Conservation (phyloP, 2,888 invertebrate species). For the Aphrophora alni region DNA sequence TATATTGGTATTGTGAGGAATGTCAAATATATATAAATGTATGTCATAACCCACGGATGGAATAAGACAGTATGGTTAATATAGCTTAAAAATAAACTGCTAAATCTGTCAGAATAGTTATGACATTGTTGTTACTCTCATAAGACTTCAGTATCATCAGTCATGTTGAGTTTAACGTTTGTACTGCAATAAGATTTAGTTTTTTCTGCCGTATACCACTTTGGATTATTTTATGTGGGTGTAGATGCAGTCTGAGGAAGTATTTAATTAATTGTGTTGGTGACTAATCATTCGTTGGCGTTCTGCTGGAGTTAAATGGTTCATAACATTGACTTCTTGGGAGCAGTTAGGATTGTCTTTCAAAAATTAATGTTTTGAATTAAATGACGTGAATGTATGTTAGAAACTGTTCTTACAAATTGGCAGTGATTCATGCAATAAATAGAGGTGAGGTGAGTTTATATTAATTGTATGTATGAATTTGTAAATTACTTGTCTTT, state of each 20-base stretch:
- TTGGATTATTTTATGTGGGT: neutral
- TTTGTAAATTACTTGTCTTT: too few species aligned
- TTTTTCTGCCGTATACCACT: neutral
- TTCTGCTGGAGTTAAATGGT: neutral
- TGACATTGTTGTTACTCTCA: too few species aligned
- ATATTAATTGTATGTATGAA: too few species aligned
- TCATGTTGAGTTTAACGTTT: too few species aligned
- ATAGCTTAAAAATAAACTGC: too few species aligned
- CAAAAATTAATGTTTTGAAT: neutral
- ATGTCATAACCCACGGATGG: too few species aligned
- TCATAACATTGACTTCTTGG: neutral
- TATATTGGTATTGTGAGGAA: too few species aligned
- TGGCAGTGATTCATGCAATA: neutral
- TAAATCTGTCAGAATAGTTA: too few species aligned
- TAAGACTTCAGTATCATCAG: too few species aligned
- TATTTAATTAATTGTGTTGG: slow-evolving; percentile 4
- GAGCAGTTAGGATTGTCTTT: neutral
- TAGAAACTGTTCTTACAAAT: neutral
- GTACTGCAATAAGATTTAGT: too few species aligned
- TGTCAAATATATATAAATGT: too few species aligned
- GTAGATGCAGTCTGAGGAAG: neutral
- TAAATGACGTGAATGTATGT: neutral
- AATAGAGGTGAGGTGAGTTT: neutral
- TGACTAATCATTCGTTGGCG: neutral
- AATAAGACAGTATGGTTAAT: too few species aligned